Conservation (phyloP, 2,888 invertebrate genomes). For the Entomobrya multifasciata region DNA sequence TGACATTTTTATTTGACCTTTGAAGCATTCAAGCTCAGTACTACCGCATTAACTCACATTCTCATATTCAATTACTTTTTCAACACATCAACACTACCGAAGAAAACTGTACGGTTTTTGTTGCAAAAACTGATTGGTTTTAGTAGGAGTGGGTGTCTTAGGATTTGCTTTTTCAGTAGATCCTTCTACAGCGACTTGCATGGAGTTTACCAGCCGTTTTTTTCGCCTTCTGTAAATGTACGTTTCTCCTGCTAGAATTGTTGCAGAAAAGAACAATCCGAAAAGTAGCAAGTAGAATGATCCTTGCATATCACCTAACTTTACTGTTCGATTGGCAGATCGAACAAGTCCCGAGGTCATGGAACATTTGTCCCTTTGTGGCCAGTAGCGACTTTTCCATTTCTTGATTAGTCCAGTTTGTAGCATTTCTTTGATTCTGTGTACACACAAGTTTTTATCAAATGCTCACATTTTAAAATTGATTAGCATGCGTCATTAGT, state of each 20-base stretch:
- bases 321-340: constrained; percentile 90
- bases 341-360: constrained; percentile 82
- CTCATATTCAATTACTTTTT: no score
- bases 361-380: constrained; percentile 89
- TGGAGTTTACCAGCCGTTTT: constrained; percentile 82
- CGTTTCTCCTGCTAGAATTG: constrained; percentile 83
- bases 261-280: constrained; percentile 84
- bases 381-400: constrained; percentile 90
- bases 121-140: background rate
- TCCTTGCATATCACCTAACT: constrained; percentile 95
- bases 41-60: no score
- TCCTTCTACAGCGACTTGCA: constrained; percentile 80
- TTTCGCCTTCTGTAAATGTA: constrained; percentile 82
- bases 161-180: background rate
- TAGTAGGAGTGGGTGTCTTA: background rate
- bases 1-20: background rate
- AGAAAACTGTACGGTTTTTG: background rate
- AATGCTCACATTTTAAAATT: background rate
- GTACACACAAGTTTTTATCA: background rate
- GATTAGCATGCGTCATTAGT: background rate
- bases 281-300: constrained; percentile 92
- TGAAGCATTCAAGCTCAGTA: no score
- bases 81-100: no score
- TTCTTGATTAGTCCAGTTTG: constrained; percentile 92
- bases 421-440: constrained; percentile 90